Evolutionary conservation across 2,113 vertebrate genomes (phyloP), one percentile per base, ranked within the genome.

Genomic region (Hiodon tergisus): DNA sequence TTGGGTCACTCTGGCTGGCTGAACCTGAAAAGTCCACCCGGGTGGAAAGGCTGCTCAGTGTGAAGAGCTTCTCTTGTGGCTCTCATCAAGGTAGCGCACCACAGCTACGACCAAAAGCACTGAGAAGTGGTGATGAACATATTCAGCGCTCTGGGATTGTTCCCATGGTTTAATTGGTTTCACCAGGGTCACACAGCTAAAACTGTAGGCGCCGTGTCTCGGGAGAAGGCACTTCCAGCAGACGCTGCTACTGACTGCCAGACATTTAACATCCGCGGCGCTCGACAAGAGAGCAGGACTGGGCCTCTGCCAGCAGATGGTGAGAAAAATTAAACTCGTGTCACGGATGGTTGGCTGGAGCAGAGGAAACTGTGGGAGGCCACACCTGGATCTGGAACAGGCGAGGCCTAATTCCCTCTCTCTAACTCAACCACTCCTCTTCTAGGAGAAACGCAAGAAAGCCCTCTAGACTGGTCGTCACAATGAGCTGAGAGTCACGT

Each of bases 171-270:
- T 31, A 31, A 31, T 31, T 31, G 31, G 31, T 31, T 31, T 31
- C 2, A 31, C 31, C 31, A 31, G 31, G 31, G 31, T 31, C 31
- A 31, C 31, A 31, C 0, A 31, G 31, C 31, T 31, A 31, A 31
- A 31, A 31, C 31, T 31, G 31, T 31, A 31, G 31, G 31, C 31
- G 31, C 31, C 31, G 31, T 31, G 31, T 31, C 31, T 76, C 58
- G 76, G 79, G 85, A 75, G 68, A 72, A 47, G 76, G 78, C 77
- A 69, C 17, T 82, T 85, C 86, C 83, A 0, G 13, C 79, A 83
- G 84, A 86, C 83, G 81, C 83, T 0, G 84, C 88, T 84, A 88
- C 81, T 87, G 88, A 85, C 79, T 82, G 86, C 87, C 86, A 88
- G 85, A 83, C 79, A 82, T 86, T 89, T 85, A 86, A 85, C 79